Conservation (phyloP, 2,113 vertebrate genomes). For the Eonycteris spelaea region DNA sequence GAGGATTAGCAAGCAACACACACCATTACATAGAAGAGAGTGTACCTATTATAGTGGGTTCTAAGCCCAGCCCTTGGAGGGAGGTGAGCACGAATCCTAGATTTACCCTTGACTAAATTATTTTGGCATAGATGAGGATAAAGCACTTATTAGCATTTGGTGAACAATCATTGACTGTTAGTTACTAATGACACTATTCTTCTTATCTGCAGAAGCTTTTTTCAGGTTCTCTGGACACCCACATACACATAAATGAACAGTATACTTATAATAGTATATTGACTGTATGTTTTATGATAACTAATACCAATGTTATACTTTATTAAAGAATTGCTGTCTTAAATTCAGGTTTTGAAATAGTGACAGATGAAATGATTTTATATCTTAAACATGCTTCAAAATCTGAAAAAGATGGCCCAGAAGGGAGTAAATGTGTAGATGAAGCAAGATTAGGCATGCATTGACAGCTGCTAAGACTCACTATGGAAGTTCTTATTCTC, state of each 20-base stretch:
- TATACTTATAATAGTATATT: not conserved
- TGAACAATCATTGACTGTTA: not conserved
- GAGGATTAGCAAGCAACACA: not conserved
- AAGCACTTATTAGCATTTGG: constrained; percentile 3
- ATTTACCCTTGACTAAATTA: not conserved
- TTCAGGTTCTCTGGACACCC: not conserved
- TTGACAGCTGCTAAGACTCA: no score
- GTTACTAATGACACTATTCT: not conserved
- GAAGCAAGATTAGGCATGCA: not conserved
- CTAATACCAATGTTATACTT: not conserved
- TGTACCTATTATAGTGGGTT: rapidly evolving
- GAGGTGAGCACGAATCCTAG: not conserved
- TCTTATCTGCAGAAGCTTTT: not conserved
- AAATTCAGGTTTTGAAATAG: constrained; percentile 10
- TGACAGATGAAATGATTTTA: not conserved
- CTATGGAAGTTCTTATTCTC: not conserved
- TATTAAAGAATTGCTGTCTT: not conserved
- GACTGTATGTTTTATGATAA: not conserved
- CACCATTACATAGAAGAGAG: not conserved
- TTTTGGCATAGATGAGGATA: not conserved
- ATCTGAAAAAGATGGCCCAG: not conserved
- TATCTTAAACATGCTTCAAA: not conserved
- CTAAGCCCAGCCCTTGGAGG: not conserved
- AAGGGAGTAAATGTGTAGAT: not conserved
- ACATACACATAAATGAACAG: not conserved